Evolutionary conservation across 1,140 invertebrate species (phyloP).

Genomic region (Oedothorax gibbosus): DNA sequence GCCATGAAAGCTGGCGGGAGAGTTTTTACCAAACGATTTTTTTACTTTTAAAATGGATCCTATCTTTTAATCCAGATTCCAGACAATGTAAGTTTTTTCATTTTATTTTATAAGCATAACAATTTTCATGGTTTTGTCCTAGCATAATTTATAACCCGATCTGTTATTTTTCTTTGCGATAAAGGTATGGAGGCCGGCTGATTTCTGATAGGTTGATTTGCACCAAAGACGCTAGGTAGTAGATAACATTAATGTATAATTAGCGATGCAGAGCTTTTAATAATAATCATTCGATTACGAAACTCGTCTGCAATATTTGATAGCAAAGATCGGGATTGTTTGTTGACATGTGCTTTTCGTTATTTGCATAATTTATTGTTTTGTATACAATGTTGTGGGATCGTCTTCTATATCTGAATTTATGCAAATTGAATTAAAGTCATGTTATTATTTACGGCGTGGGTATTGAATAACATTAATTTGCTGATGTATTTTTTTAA

Average conservation of each 20-base stretch:
- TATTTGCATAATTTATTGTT: slow-evolving; percentile 61
- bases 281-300: slow-evolving; percentile 45
- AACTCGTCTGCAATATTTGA: slow-evolving; percentile 1
- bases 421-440: slow-evolving; percentile 51
- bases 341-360: slow-evolving; percentile 54
- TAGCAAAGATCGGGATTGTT: background rate
- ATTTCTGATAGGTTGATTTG: slow-evolving; percentile 58
- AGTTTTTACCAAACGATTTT: background rate
- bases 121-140: background rate
- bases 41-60: background rate
- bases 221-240: slow-evolving; percentile 39
- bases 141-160: slow-evolving; percentile 31
- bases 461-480: too few relatives aligned
- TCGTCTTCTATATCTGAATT: slow-evolving; percentile 43
- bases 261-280: slow-evolving; percentile 53
- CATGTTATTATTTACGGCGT: background rate
- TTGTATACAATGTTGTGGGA: background rate
- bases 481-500: too few relatives aligned
- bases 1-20: slow-evolving; percentile 42
- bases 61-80: background rate
- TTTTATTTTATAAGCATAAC: background rate
- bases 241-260: slow-evolving; percentile 58
- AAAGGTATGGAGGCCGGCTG: slow-evolving; percentile 52
- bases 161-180: slow-evolving; percentile 3
- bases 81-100: slow-evolving; percentile 25